Conservation (phyloP, 2,888 invertebrate genomes). For the Perithous albicinctus region DNA sequence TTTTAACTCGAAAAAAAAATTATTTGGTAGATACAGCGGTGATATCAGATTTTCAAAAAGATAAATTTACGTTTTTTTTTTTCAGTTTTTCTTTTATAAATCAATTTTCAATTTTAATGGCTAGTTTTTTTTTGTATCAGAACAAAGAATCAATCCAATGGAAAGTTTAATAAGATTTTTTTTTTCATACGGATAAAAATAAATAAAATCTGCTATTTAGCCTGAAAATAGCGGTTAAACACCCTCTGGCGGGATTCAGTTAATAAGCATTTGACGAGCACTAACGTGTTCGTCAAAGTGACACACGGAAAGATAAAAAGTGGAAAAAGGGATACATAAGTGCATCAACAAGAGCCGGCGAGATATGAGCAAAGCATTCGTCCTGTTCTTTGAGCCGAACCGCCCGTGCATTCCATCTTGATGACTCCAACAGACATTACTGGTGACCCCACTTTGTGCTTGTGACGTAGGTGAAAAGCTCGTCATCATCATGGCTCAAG, state of each 20-base stretch:
- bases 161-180: too few relatives aligned
- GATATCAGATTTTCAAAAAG: too few relatives aligned
- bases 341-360: conserved; percentile 36
- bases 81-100: too few relatives aligned
- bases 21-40: neutral
- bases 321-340: conserved; percentile 40
- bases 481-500: neutral
- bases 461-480: conserved; percentile 55
- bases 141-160: too few relatives aligned
- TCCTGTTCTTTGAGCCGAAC: conserved; percentile 75
- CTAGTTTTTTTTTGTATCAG: too few relatives aligned
- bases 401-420: conserved; percentile 81
- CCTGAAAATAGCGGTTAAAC: neutral
- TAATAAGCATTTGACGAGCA: neutral
- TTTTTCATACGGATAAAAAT: too few relatives aligned
- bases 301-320: conserved; percentile 25
- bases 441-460: conserved; percentile 57
- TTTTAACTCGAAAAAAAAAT: neutral
- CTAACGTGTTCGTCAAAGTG: conserved; percentile 9
- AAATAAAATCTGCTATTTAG: too few relatives aligned
- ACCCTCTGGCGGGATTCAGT: neutral
- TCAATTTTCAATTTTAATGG: too few relatives aligned
- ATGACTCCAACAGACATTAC: conserved; percentile 75
- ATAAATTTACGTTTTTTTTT: too few relatives aligned
- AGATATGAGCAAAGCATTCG: conserved; percentile 54